Evolutionary conservation across 1,140 invertebrate genomes (phyloP), one percentile per base, ranked within the genome.

Genomic region (Drosophila sproati): DNA sequence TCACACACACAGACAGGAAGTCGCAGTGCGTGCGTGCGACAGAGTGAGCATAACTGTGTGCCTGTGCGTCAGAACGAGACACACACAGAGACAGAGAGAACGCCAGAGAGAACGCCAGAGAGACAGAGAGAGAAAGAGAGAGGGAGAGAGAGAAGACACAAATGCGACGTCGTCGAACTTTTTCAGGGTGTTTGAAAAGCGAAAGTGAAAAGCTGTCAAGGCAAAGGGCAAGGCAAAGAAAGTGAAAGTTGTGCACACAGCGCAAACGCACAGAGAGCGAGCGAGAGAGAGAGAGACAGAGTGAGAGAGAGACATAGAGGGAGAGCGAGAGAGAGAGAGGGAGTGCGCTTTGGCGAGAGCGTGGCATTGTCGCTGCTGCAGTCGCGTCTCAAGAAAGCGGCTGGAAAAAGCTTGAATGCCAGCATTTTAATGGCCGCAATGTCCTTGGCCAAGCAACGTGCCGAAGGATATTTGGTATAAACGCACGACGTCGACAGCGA

Each of bases 341-440:
- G 54, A 47, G 55, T 6, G 56, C 32, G 64, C 4, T 8, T 28
- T 57, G 20, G 47, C 31, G 61, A 76, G 64, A 12, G 73, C 50
- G 67, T 43, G 63, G 45, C 45, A 77, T 28, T 12, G 45, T 39
- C 20, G 20, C 47, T 34, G 57, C 45, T 68, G 70, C 75, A 74
- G 63, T 74, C 35, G 62, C 71, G 85, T 89, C 85, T 89, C 81
- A 91, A 91, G 86, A 89, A 91, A 86, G 54, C 64, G 45, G 78
- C 70, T 77, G 76, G 41, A 60, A 57, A 64, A 71, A 88, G 70
- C 57, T 48, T 60, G 57, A 48, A 48, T 60, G 57, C 57, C 56
- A 48, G 31, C n/a, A 60, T 87, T 92, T 92, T 92, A 90, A 92
- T 92, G 78, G 88, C 82, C 86, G 48, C 78, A 92, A 90, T 92